Percentiles rank a stretch among this genome's conserved stretches.
Evolutionary conservation across 2,888 invertebrate genomes (phyloP).

Genomic region (Drosophila niveifrons): DNA sequence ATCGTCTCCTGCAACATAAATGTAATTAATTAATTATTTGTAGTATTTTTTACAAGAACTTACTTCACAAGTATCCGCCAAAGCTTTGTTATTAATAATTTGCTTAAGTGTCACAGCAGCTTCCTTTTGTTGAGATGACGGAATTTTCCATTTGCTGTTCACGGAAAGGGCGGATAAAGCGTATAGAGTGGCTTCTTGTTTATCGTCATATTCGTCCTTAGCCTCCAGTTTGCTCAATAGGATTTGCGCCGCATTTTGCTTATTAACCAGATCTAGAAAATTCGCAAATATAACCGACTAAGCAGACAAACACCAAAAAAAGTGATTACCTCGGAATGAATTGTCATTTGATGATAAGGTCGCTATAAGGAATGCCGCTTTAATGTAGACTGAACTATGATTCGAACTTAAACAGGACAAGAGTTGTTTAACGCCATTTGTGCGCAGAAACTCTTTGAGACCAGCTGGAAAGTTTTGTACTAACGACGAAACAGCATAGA

Average conservation of each 20-base stretch:
- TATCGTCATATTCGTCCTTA: slow-evolving; percentile 65
- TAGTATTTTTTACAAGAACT: slow-evolving; percentile 7
- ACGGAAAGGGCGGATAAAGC: slow-evolving; percentile 64
- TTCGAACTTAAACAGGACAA: slow-evolving; percentile 52
- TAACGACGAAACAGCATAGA: slow-evolving; percentile 67
- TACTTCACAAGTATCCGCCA: slow-evolving; percentile 58
- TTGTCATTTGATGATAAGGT: slow-evolving; percentile 48
- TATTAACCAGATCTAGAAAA: slow-evolving; percentile 55
- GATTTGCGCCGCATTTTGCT: slow-evolving; percentile 47
- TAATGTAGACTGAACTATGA: slow-evolving; percentile 56
- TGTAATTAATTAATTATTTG: not conserved
- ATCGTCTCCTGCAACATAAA: slow-evolving; percentile 55
- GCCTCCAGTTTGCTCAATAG: slow-evolving; percentile 48
- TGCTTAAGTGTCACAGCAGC: slow-evolving; percentile 40
- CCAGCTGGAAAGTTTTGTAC: slow-evolving; percentile 65
- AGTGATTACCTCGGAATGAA: slow-evolving; percentile 44
- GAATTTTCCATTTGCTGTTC: slow-evolving; percentile 40
- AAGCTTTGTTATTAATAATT: slow-evolving; percentile 47
- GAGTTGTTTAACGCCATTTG: slow-evolving; percentile 51
- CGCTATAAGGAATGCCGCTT: slow-evolving; percentile 69
- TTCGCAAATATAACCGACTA: not conserved
- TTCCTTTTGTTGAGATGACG: slow-evolving; percentile 30
- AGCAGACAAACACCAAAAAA: no score
- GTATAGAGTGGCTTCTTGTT: slow-evolving; percentile 62
- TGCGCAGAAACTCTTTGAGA: slow-evolving; percentile 53